phyloP scores from a whole-genome alignment of 2,113 vertebrate species.

The Pygathrix nemaeus region DNA sequence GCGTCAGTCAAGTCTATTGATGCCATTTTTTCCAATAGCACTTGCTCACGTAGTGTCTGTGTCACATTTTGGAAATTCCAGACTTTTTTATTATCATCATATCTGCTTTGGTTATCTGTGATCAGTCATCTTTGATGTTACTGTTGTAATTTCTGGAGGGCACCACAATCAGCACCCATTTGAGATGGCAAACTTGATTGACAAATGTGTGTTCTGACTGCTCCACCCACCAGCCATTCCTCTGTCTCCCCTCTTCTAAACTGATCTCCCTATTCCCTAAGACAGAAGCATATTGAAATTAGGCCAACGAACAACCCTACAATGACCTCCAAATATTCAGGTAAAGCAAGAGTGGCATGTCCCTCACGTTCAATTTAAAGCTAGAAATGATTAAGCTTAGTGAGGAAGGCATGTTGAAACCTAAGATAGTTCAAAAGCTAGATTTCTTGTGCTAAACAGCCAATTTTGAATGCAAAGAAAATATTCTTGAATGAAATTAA shows the following conservation, averaged over 20 bases:
- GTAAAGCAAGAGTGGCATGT: not conserved
- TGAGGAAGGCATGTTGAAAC: not conserved
- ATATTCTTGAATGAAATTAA: not conserved
- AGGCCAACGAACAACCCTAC: not conserved
- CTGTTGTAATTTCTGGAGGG: not conserved
- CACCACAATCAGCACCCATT: not conserved
- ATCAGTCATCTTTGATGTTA: not conserved
- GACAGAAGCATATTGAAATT: not conserved
- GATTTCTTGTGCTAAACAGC: not conserved
- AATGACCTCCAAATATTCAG: not conserved
- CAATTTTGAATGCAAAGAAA: not conserved
- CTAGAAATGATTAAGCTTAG: not conserved
- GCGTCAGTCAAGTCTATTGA: not conserved
- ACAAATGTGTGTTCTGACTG: not conserved
- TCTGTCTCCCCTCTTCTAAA: not conserved
- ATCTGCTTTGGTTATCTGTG: not conserved
- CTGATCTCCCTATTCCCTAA: not conserved
- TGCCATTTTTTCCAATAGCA: not conserved
- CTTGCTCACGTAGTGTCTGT: not conserved
- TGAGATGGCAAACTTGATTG: not conserved
- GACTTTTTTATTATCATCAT: not conserved
- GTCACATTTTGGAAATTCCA: not conserved
- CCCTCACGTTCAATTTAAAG: fast-evolving
- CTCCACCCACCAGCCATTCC: not conserved
- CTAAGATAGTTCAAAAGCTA: not conserved